Base-by-base conservation (phyloP, 2,113 vertebrate genomes). In the Natator depressus region DNA sequence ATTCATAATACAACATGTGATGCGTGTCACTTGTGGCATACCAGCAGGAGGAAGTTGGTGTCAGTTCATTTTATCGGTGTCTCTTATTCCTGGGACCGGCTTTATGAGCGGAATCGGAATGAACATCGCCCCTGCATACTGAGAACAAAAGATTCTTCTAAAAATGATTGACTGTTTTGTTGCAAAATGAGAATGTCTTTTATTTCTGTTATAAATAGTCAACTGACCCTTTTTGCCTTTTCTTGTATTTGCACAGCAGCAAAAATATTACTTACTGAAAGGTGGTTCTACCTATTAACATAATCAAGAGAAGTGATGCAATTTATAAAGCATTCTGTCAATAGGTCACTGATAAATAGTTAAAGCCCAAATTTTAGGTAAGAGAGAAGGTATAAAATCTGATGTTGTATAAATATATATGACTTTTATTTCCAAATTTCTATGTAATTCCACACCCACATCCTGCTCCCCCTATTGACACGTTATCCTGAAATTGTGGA, bases 151-250 rank as follows among this genome's bases (percentile, higher is more conserved):
- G 1, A 2, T 55, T 9, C 25, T 4, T 10, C n/a, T 85, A 14
- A 1, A 93, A 89, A 76, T 0, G 65, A 93, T 6, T 38, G 1
- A 0, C 1, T 22, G 1, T 82, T 94, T 54, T 82, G 3, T 29
- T 65, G 35, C 4, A 49, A 13, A 65, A 1, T 49, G 3, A 80
- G 4, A 2, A 62, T 47, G 2, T 0, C 80, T 49, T 91, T 53
- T 31, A 6, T 0, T 79, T 82, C 55, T 85, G 2, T 82, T 72
- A 38, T 2, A 47, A 0, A 0, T 25, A 4, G 25, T 2, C 3
- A 84, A 75, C 22, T 8, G 57, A 25, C 1, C 2, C 25, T 49
- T 12, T 1, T 49, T 42, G 7, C 2, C 14, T 22, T 20, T 42
- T 42, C 80, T 62, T 81, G 22, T 4, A 3, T 42, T 12, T 24